These are phyloP conservation scores for Ophioninae sp. DNA, from an alignment of 2,888 invertebrate genomes.

Conservation along the genomic window DNA sequence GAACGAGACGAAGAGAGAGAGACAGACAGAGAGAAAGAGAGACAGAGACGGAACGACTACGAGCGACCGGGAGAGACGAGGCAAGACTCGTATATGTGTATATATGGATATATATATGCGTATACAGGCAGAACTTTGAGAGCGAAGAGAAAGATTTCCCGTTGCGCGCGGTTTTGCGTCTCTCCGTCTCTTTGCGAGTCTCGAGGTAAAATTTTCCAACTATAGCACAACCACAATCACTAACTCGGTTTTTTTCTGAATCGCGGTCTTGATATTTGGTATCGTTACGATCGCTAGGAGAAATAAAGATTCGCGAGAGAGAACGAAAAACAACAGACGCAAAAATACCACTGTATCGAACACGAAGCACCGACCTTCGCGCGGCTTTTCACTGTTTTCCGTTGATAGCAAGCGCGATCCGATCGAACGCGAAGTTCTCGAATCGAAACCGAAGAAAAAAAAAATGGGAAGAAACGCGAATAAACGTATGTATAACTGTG, in stretches of 20 bases:
- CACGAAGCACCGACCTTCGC: conserved; percentile 48
- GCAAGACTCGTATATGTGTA: no score
- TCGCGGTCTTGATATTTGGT: conserved; percentile 15
- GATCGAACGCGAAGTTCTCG: background rate
- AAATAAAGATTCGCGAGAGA: background rate
- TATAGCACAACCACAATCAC: conserved; percentile 43
- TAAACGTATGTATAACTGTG: background rate
- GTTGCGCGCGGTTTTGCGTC: conserved; percentile 9
- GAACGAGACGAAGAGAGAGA: conserved; percentile 47
- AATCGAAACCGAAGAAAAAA: background rate
- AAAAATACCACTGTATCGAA: conserved; percentile 46
- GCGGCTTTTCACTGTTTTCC: conserved; percentile 42
- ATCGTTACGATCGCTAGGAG: conserved; percentile 12
- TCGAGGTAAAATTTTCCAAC: conserved; percentile 29
- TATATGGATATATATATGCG: background rate
- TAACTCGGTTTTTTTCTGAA: conserved; percentile 29
- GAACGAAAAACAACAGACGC: conserved; percentile 1
- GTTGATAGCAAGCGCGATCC: background rate
- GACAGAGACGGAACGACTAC: conserved; percentile 32
- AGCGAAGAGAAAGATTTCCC: conserved; percentile 41
- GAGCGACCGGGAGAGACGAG: conserved; percentile 45
- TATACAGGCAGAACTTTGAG: conserved; percentile 7
- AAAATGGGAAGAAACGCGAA: background rate
- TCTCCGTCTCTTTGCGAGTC: conserved; percentile 19
- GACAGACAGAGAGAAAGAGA: conserved; percentile 53